Evolutionary conservation across 2,888 invertebrate species (phyloP).

Genomic region (Chironomus riparius): DNA sequence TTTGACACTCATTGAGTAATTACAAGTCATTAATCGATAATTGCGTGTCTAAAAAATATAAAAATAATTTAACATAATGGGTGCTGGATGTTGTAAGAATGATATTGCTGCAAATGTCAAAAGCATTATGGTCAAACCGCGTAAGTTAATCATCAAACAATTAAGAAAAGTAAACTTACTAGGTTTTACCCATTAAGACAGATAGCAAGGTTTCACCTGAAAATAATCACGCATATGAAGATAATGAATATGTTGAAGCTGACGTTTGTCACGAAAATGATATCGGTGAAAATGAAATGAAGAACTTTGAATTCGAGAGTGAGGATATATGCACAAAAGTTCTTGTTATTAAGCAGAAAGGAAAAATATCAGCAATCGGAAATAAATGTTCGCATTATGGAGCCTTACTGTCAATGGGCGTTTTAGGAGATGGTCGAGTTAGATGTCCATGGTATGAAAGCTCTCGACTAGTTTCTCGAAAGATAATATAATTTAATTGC

Average conservation of each 20-base stretch:
- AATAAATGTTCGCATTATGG: conserved; percentile 92
- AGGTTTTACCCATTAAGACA: background rate
- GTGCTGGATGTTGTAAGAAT: background rate
- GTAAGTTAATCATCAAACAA: background rate
- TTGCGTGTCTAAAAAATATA: background rate
- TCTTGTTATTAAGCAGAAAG: conserved; percentile 76
- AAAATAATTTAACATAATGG: background rate
- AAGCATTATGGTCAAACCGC: background rate
- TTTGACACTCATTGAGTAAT: background rate
- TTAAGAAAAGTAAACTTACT: background rate
- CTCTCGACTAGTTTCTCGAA: background rate
- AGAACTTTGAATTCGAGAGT: conserved; percentile 55
- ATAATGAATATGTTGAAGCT: conserved; percentile 54
- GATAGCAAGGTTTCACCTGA: background rate
- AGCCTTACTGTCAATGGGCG: conserved; percentile 75
- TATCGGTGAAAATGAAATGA: conserved; percentile 72
- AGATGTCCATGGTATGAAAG: conserved; percentile 69
- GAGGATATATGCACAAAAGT: conserved; percentile 49
- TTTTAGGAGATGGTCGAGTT: conserved; percentile 70
- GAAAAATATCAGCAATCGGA: conserved; percentile 73
- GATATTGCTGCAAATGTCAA: background rate
- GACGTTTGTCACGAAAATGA: conserved; percentile 65
- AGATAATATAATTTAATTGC: background rate
- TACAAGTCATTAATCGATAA: background rate
- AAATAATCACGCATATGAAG: background rate